A percentile compares a stretch with the other conserved stretches of the same genome.
phyloP scores from a whole-genome alignment of 2,797 vertebrate species.

The Chaunax sp. region DNA sequence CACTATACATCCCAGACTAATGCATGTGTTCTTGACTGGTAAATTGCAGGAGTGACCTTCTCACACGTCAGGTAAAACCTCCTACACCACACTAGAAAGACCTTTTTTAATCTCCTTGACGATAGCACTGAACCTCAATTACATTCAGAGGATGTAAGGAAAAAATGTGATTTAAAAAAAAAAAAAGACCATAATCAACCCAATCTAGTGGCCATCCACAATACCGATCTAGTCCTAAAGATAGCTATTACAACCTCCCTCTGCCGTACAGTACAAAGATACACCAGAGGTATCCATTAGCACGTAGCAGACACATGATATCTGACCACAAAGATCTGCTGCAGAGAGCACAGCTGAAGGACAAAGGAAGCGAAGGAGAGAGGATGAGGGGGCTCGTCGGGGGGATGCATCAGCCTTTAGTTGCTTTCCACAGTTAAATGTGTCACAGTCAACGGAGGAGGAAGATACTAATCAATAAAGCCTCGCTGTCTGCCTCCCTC shows the following conservation, averaged over 20 bases:
- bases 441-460: slow-evolving; percentile 70
- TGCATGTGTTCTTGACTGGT: slow-evolving; percentile 2
- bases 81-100: no score
- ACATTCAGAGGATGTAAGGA: no score
- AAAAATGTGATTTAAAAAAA: no score
- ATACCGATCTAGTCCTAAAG: background rate
- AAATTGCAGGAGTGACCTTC: no score
- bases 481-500: slow-evolving; percentile 37
- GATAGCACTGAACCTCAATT: no score
- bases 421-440: slow-evolving; percentile 69
- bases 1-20: slow-evolving; percentile 27
- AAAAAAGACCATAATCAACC: no score
- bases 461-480: slow-evolving; percentile 72
- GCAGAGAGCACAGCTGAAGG: slow-evolving; percentile 70
- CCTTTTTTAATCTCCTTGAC: no score
- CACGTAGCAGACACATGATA: slow-evolving; percentile 74
- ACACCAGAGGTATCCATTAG: slow-evolving; percentile 70
- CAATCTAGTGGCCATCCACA: no score
- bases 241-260: no score
- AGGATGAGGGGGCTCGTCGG: slow-evolving; percentile 21
- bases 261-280: slow-evolving; percentile 2
- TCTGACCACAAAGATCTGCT: slow-evolving; percentile 66
- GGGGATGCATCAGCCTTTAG: slow-evolving; percentile 52
- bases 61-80: no score
- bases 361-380: slow-evolving; percentile 57